phyloP scores from a whole-genome alignment of 1,140 invertebrate species.

The Homalodisca vitripennis region DNA sequence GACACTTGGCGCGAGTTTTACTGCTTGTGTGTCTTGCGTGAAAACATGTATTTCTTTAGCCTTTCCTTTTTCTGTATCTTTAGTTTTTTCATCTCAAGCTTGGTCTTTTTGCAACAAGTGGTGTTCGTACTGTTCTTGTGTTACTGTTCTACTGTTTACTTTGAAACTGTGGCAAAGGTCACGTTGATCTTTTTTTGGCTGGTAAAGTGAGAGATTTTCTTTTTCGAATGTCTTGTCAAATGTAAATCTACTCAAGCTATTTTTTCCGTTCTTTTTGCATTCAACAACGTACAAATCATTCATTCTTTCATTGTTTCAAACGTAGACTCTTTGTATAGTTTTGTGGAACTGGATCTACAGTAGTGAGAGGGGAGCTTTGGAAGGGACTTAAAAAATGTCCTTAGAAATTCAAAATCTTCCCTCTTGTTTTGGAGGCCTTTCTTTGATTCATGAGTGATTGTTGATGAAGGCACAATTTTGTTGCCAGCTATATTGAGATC shows the following conservation, averaged over 20 bases:
- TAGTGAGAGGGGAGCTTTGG: slow-evolving; percentile 38
- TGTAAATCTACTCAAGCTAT: no score
- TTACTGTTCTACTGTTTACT: slow-evolving; percentile 23
- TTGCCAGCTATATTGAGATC: no score
- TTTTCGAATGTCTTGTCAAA: no score
- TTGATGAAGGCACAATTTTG: slow-evolving; percentile 24
- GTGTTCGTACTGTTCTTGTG: no score
- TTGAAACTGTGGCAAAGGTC: slow-evolving; percentile 32
- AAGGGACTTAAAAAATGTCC: slow-evolving; percentile 1
- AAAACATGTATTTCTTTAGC: no score
- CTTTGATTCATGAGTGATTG: slow-evolving; percentile 1
- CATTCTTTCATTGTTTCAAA: slow-evolving; percentile 33
- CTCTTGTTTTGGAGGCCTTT: background rate
- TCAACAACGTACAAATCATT: no score
- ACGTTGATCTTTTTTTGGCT: slow-evolving; percentile 35
- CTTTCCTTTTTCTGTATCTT: no score
- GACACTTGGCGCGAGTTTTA: slow-evolving; percentile 38
- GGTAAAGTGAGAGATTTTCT: slow-evolving; percentile 24
- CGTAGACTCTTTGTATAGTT: slow-evolving; percentile 34
- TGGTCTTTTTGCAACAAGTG: no score
- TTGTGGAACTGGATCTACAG: slow-evolving; percentile 31
- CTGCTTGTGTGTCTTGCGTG: no score
- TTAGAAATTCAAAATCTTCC: background rate
- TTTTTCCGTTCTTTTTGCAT: no score
- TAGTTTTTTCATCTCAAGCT: slow-evolving; percentile 22